A percentile compares a stretch with the other conserved stretches of the same genome.
Evolutionary conservation across 1,140 invertebrate species (phyloP).

Genomic region (Macrobrachium nipponense): DNA sequence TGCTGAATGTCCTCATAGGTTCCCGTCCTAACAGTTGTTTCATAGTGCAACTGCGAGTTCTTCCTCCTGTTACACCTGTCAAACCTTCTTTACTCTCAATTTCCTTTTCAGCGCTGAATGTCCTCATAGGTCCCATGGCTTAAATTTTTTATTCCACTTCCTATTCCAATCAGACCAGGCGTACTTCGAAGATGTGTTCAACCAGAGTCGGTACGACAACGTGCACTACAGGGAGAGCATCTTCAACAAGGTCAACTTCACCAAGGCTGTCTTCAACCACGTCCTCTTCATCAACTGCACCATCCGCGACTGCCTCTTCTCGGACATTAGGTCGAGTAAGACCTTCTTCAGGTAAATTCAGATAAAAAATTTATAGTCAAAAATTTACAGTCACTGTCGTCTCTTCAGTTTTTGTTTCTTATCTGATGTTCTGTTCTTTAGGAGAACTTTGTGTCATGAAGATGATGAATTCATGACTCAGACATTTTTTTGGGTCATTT

Average conservation of each 20-base stretch:
- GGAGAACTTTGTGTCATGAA: too few species aligned
- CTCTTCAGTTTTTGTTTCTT: not conserved
- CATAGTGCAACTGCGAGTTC: too few species aligned
- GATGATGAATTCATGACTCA: too few species aligned
- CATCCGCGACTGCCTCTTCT: conserved; percentile 65
- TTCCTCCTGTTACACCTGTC: too few species aligned
- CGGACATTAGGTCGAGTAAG: conserved; percentile 66
- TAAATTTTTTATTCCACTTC: not conserved
- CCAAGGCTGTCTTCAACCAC: conserved; percentile 65
- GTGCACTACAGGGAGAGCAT: conserved; percentile 62
- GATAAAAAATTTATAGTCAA: not conserved
- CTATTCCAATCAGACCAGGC: not conserved
- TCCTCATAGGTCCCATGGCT: too few species aligned
- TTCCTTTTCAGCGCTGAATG: too few species aligned
- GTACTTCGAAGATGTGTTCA: conserved; percentile 46
- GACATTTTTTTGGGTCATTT: too few species aligned
- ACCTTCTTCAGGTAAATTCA: conserved; percentile 65
- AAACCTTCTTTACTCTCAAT: too few species aligned
- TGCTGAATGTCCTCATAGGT: too few species aligned
- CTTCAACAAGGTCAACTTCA: conserved; percentile 65
- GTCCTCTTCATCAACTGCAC: conserved; percentile 66
- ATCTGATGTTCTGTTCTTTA: too few species aligned
- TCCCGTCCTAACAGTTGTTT: too few species aligned
- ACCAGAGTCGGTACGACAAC: conserved; percentile 65
- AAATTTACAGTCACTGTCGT: too few species aligned